These are phyloP conservation scores for Okamejei kenojei DNA, from an alignment of 2,797 vertebrate genomes.

Conservation along the genomic window DNA sequence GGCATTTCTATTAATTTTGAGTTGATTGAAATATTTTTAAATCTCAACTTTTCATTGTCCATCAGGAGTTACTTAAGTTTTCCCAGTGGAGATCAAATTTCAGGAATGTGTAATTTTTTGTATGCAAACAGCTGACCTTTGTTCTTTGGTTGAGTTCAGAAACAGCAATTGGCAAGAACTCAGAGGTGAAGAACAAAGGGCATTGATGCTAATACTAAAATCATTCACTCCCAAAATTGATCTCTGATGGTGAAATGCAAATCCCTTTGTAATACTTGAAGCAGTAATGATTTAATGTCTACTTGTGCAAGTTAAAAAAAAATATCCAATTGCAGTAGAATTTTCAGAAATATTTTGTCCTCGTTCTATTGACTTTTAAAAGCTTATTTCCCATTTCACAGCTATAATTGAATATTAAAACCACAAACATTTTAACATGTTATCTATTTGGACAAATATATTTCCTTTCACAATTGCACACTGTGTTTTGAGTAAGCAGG, in stretches of 20 bases:
- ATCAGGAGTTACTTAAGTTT: background rate
- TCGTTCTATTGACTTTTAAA: background rate
- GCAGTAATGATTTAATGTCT: background rate
- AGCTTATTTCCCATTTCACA: background rate
- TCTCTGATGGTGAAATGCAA: background rate
- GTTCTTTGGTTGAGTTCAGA: background rate
- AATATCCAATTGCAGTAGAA: background rate
- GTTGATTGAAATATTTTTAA: background rate
- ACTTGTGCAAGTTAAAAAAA: background rate
- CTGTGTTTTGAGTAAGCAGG: background rate
- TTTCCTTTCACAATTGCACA: background rate
- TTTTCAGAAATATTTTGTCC: background rate
- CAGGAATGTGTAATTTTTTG: conserved; percentile 17
- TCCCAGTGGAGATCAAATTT: background rate
- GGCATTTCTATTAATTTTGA: background rate
- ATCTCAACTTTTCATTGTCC: background rate
- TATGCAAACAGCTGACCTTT: conserved; percentile 13
- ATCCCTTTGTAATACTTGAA: background rate
- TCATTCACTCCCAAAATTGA: conserved; percentile 18
- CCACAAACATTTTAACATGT: background rate
- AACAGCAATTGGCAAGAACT: conserved; percentile 3
- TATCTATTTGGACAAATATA: background rate
- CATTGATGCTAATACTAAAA: conserved; percentile 10
- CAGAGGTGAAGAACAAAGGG: conserved; percentile 1
- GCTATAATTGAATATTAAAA: background rate